Evolutionary conservation across 2,888 invertebrate genomes (phyloP).

Genomic region (Cecidostiba fungosa): DNA sequence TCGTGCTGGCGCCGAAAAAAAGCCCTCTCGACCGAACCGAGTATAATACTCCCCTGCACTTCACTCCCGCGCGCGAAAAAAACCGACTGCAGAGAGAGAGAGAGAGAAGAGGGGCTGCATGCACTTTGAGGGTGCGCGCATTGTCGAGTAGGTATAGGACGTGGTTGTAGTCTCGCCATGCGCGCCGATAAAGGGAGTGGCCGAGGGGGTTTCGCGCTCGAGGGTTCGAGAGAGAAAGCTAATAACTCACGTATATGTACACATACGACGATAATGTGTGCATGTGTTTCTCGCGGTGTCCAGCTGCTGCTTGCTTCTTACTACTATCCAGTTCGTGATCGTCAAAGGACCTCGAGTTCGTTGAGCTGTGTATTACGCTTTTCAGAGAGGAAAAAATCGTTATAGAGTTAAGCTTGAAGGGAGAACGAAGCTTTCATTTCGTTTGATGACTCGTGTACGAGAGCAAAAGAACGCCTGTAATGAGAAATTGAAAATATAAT

Average conservation of each 20-base stretch:
- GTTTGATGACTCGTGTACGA: too few relatives aligned
- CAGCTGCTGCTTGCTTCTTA: not conserved
- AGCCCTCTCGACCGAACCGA: constrained; percentile 11
- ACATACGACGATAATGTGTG: not conserved
- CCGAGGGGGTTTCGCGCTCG: not conserved
- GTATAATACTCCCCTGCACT: not conserved
- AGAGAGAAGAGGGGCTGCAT: not conserved
- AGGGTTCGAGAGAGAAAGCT: not conserved
- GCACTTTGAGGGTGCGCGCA: constrained; percentile 16
- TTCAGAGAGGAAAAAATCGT: not conserved
- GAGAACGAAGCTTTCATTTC: too few relatives aligned
- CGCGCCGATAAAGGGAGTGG: constrained; percentile 8
- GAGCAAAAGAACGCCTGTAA: too few relatives aligned
- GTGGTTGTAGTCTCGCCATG: not conserved
- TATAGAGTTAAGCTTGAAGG: not conserved
- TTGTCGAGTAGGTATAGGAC: not conserved
- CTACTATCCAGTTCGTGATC: not conserved
- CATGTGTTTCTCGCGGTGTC: not conserved
- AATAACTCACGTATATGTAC: constrained; percentile 28
- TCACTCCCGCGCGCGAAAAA: not conserved
- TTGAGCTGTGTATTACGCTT: constrained; percentile 1
- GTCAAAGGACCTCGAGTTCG: constrained; percentile 3
- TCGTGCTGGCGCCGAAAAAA: constrained; percentile 20
- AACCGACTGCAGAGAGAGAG: constrained; percentile 3
- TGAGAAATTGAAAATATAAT: not conserved